A percentile compares a stretch with the other conserved stretches of the same genome.
Conservation (phyloP, 2,797 vertebrate genomes). For the Hemibagrus guttatus region DNA sequence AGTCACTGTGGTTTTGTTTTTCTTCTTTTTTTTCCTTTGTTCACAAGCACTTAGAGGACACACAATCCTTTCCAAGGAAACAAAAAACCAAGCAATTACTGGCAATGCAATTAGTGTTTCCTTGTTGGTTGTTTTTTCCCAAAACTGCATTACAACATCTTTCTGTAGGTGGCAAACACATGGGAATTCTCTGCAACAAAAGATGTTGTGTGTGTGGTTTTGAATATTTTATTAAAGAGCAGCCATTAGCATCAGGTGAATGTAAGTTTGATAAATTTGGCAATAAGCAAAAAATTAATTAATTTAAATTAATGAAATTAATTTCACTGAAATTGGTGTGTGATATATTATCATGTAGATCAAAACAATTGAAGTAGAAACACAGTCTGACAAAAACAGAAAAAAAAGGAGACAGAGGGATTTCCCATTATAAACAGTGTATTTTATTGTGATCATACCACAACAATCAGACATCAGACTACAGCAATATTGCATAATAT, state of each 20-base stretch:
- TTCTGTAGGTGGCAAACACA: constrained; percentile 3
- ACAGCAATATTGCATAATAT: not conserved
- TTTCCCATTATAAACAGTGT: not conserved
- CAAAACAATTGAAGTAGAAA: not conserved
- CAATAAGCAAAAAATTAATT: not conserved
- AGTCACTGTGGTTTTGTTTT: not conserved
- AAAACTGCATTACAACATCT: not conserved
- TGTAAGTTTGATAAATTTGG: not conserved
- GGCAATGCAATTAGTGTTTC: constrained; percentile 38
- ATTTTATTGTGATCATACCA: not conserved
- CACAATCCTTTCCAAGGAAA: constrained; percentile 1
- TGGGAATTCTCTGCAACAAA: not conserved
- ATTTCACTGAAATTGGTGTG: not conserved
- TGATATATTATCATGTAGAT: not conserved
- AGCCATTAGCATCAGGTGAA: not conserved
- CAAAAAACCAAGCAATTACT: constrained; percentile 22
- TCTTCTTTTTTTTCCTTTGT: not conserved
- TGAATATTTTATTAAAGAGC: not conserved
- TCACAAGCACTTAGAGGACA: constrained; percentile 18
- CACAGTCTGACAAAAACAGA: not conserved
- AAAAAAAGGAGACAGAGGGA: not conserved
- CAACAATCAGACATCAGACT: too few relatives aligned
- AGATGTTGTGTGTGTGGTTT: not conserved
- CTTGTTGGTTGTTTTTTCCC: not conserved
- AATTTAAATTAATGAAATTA: too few relatives aligned